Evolutionary conservation across 2,888 invertebrate species (phyloP), one percentile per base, ranked within the genome.

Genomic region (Syrphus vitripennis): DNA sequence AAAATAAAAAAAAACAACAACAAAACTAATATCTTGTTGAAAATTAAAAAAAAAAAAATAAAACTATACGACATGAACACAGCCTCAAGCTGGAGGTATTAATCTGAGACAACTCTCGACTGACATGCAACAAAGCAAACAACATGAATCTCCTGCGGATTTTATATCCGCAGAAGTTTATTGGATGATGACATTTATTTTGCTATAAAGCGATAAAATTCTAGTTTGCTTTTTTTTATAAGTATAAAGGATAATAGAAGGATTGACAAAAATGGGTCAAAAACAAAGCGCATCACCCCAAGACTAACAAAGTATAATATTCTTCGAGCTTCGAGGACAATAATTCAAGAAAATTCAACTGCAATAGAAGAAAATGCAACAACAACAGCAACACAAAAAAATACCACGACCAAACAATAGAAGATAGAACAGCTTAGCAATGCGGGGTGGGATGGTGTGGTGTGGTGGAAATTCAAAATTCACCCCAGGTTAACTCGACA

Each of bases 401-500:
- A 40, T 37, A 42, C 37, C 70, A 29, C 40, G 24, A 40, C 63
- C 9, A 63, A 40, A 42, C 65, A 78, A 61, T 53, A 63, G 50
- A 42, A 16, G 5, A 26, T 1, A 29, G 21, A 29, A 7, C 40
- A 61, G n/a, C 34, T 9, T 14, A 3, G 31, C 34, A 34, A 21
- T 6, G 21, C 12, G 1, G 0, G 12, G 2, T 0, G 34, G 12
- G 6, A 37, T 7, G 21, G 9, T 19, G 3, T 1, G 6, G 40
- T n/a, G n/a, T n/a, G n/a, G 12, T 14, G 31, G 26, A 57, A 53
- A 21, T 10, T 9, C 21, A 53, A 14, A 29, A 42, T 61, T 75
- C 83, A 80, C 83, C 83, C 70, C 74, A 65, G 83, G 83, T 80
- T 83, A 80, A 75, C 80, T 83, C 79, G 83, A 83, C 75, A 65